Evolutionary conservation across 2,113 vertebrate genomes (phyloP).

Genomic region (Pomatorhinus ruficollis): DNA sequence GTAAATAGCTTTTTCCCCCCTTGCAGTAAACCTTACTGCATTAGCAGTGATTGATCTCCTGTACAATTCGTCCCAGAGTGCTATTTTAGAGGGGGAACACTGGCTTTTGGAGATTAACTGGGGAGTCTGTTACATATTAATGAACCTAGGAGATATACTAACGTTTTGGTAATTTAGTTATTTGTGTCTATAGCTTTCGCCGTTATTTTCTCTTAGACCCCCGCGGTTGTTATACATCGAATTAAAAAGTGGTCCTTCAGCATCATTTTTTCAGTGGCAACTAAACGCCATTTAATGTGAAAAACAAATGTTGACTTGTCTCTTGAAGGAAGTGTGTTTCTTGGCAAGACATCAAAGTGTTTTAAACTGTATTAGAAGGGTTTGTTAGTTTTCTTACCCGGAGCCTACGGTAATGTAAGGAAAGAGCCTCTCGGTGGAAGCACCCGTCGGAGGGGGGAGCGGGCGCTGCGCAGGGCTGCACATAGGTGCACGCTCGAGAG

Average conservation of each 20-base stretch:
- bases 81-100: conserved; percentile 85
- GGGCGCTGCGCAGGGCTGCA: neutral
- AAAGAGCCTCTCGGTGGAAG: neutral
- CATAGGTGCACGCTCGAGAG: neutral
- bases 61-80: conserved; percentile 88
- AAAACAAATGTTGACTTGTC: conserved; percentile 89
- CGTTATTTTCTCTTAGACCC: conserved; percentile 84
- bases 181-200: conserved; percentile 83
- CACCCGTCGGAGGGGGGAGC: neutral
- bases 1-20: conserved; percentile 78
- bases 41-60: conserved; percentile 88
- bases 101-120: conserved; percentile 88
- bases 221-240: conserved; percentile 83
- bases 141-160: conserved; percentile 83
- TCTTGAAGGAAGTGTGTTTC: conserved; percentile 79
- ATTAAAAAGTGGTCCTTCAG: conserved; percentile 84
- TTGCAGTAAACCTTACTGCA: conserved; percentile 84
- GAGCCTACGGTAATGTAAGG: conserved; percentile 45
- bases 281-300: conserved; percentile 84
- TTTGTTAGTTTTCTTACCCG: conserved; percentile 71
- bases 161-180: conserved; percentile 89
- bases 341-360: conserved; percentile 82
- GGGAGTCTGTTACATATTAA: conserved; percentile 87
- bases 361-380: conserved; percentile 71
- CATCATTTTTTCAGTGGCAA: conserved; percentile 79